A percentile compares a stretch with the other conserved stretches of the same genome.
These are phyloP conservation scores for Rhynchophorus ferrugineus DNA, from an alignment of 1,140 invertebrate genomes.

Conservation along the genomic window DNA sequence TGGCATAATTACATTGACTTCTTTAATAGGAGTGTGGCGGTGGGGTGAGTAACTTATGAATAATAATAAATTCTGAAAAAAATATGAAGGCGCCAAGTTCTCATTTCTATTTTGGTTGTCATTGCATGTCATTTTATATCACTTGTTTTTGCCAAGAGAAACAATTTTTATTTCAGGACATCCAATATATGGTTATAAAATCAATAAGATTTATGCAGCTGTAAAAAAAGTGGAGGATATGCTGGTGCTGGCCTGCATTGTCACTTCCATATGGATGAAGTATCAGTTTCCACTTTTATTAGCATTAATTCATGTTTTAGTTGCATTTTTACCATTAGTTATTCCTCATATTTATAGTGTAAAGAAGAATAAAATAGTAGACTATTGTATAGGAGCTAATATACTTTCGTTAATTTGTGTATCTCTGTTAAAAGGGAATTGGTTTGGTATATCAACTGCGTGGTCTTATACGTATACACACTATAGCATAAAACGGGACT, in stretches of 20 bases:
- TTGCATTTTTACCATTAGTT: constrained; percentile 15
- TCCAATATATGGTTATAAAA: constrained; percentile 19
- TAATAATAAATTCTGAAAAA: neutral
- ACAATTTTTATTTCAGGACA: constrained; percentile 22
- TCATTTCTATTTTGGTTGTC: no score
- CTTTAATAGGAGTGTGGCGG: constrained; percentile 23
- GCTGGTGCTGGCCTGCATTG: constrained; percentile 20
- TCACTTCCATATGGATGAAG: constrained; percentile 18
- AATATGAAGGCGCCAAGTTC: no score
- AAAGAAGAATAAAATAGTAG: constrained; percentile 8
- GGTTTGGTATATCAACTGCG: constrained; percentile 18
- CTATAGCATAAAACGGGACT: constrained; percentile 19
- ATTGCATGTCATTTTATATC: no score
- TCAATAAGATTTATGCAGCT: constrained; percentile 12
- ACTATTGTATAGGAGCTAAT: constrained; percentile 12
- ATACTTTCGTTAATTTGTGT: constrained; percentile 8
- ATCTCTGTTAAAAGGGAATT: constrained; percentile 18
- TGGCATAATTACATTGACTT: constrained; percentile 15
- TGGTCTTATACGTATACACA: constrained; percentile 20
- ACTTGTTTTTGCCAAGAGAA: no score
- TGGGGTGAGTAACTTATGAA: constrained; percentile 20
- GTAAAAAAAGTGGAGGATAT: constrained; percentile 21
- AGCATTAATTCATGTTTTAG: constrained; percentile 8
- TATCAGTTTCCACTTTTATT: constrained; percentile 17
- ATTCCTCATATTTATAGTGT: constrained; percentile 15